Conservation (phyloP, 2,797 vertebrate species). For the Acanthis flammea region DNA sequence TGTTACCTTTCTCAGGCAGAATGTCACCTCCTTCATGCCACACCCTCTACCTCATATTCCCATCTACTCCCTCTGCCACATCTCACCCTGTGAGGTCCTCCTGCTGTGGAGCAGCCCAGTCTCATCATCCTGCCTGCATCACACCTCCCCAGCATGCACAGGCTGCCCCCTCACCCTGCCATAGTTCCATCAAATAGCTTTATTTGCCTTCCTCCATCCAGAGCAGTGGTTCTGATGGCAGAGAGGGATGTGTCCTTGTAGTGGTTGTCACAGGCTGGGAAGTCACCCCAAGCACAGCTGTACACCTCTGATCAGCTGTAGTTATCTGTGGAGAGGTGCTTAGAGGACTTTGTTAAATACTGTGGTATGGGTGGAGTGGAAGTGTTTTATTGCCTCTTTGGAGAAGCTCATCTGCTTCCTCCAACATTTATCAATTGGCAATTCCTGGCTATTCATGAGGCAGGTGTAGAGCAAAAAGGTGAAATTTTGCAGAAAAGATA, state of each 20-base stretch:
- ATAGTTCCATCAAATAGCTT: background rate
- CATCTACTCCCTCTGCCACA: background rate
- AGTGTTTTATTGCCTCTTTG: background rate
- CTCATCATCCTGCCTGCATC: background rate
- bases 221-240: background rate
- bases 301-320: background rate
- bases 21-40: background rate
- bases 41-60: background rate
- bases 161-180: background rate
- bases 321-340: background rate
- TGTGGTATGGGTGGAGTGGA: accelerated
- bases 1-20: background rate
- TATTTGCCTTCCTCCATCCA: background rate
- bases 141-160: background rate
- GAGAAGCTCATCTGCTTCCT: background rate
- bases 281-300: background rate
- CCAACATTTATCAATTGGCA: background rate
- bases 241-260: background rate
- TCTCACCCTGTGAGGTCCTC: background rate
- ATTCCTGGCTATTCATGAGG: background rate
- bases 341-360: background rate
- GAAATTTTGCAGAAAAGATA: slow-evolving; percentile 1
- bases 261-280: background rate
- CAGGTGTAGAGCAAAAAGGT: background rate
- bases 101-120: background rate